Evolutionary conservation across 2,797 vertebrate species (phyloP).

Genomic region (Mormyrus proboscirostris): DNA sequence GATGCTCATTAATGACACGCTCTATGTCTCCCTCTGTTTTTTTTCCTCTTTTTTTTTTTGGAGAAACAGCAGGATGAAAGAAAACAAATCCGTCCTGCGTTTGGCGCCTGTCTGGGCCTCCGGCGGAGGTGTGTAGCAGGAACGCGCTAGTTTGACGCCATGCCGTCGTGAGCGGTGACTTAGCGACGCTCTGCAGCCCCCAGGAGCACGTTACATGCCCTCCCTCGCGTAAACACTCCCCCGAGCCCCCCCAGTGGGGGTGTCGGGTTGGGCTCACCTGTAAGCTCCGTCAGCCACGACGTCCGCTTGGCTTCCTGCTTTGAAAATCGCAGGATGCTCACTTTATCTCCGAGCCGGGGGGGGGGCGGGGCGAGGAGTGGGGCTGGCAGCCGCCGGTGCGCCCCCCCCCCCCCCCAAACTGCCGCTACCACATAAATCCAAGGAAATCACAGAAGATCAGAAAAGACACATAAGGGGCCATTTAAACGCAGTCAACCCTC

Average conservation of each 20-base stretch:
- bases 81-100: not conserved
- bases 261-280: not conserved
- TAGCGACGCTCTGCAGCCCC: slow-evolving; percentile 34
- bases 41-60: not conserved
- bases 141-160: not conserved
- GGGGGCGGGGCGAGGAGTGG: too few species aligned
- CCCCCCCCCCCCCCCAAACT: not conserved
- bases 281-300: not conserved
- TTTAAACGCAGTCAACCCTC: slow-evolving; percentile 10
- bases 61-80: not conserved
- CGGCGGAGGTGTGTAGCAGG: not conserved
- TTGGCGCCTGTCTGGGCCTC: not conserved
- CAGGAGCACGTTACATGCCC: not conserved
- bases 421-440: not conserved
- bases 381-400: not conserved
- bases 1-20: slow-evolving; percentile 41
- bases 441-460: slow-evolving; percentile 7
- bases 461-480: not conserved
- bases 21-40: not conserved
- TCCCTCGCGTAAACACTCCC: slow-evolving; percentile 24
- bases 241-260: not conserved
- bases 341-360: not conserved
- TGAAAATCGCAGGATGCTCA: not conserved
- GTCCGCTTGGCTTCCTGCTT: not conserved
- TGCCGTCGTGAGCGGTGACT: slow-evolving; percentile 32